Conservation (phyloP, 2,113 vertebrate genomes). For the Paradoxurus hermaphroditus region DNA sequence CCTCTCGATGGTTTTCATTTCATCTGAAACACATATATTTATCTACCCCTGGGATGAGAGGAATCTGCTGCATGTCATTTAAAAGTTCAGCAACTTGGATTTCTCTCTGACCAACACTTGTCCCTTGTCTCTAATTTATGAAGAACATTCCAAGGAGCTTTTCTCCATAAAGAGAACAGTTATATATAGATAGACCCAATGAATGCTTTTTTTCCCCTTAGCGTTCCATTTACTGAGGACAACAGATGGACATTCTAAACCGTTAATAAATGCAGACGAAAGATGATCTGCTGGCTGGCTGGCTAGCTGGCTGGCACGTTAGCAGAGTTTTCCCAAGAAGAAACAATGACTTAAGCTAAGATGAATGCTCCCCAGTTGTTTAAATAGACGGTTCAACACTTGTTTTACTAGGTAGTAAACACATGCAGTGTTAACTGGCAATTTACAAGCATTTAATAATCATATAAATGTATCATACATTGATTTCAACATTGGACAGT, state of each 20-base stretch:
- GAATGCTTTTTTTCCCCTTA: slow-evolving; percentile 32
- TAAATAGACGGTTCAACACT: slow-evolving; percentile 55
- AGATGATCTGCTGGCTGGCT: slow-evolving; percentile 26
- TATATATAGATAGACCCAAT: slow-evolving; percentile 43
- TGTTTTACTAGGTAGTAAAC: slow-evolving; percentile 63
- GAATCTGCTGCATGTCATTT: not conserved
- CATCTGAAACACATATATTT: slow-evolving; percentile 31
- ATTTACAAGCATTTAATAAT: slow-evolving; percentile 71
- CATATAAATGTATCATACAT: slow-evolving; percentile 58
- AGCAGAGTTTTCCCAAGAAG: slow-evolving; percentile 62
- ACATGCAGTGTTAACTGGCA: slow-evolving; percentile 47
- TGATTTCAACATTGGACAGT: slow-evolving; percentile 45
- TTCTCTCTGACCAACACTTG: slow-evolving; percentile 39
- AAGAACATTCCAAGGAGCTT: not conserved
- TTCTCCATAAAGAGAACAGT: slow-evolving; percentile 17
- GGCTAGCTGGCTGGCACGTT: slow-evolving; percentile 1
- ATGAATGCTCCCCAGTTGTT: slow-evolving; percentile 66
- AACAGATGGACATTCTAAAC: slow-evolving; percentile 70
- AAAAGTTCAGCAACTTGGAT: not conserved
- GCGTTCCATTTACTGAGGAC: slow-evolving; percentile 53
- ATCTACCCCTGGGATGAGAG: not conserved
- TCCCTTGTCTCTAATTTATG: slow-evolving; percentile 25
- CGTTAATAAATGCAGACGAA: slow-evolving; percentile 73
- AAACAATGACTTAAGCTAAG: slow-evolving; percentile 65
- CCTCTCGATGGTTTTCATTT: not conserved